Percentiles rank a stretch among this genome's conserved stretches.
Conservation (phyloP, 2,113 vertebrate genomes). For the Caloenas nicobarica region DNA sequence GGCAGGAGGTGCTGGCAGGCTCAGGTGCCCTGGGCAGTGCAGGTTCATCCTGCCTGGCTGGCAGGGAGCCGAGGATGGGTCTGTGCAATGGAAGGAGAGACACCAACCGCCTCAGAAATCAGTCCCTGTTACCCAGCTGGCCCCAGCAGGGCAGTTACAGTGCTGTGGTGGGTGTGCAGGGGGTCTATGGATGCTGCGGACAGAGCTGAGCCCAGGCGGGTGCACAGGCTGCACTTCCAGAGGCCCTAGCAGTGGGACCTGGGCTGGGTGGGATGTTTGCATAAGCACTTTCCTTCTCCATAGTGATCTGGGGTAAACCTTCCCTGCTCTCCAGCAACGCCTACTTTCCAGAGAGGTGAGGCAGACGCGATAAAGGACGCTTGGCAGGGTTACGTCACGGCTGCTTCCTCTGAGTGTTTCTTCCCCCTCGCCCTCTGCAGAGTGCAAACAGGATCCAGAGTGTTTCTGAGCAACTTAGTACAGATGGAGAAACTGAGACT, state of each 20-base stretch:
- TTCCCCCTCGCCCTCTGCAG: fast-evolving
- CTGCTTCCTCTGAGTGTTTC: not conserved
- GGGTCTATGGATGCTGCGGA: too few relatives aligned
- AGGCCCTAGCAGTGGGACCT: not conserved
- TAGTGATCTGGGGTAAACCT: conserved; percentile 3
- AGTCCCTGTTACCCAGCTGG: fast-evolving
- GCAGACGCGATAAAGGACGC: not conserved
- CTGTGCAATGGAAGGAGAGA: fast-evolving
- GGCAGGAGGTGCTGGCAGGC: not conserved
- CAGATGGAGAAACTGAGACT: not conserved
- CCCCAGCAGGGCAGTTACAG: fast-evolving
- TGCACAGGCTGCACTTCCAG: fast-evolving
- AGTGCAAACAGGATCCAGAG: not conserved
- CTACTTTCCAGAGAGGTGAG: not conserved
- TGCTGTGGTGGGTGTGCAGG: fast-evolving
- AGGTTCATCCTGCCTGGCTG: not conserved
- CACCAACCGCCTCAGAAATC: fast-evolving
- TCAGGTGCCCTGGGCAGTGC: fast-evolving
- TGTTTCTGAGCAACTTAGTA: not conserved
- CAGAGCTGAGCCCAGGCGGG: not conserved
- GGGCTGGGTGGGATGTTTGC: not conserved
- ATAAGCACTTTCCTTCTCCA: conserved; percentile 53
- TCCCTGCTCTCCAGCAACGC: not conserved
- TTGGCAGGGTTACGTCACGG: not conserved
- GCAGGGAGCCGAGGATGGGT: fast-evolving